phyloP scores from a whole-genome alignment of 2,113 vertebrate species.

The Morphnarchus princeps region DNA sequence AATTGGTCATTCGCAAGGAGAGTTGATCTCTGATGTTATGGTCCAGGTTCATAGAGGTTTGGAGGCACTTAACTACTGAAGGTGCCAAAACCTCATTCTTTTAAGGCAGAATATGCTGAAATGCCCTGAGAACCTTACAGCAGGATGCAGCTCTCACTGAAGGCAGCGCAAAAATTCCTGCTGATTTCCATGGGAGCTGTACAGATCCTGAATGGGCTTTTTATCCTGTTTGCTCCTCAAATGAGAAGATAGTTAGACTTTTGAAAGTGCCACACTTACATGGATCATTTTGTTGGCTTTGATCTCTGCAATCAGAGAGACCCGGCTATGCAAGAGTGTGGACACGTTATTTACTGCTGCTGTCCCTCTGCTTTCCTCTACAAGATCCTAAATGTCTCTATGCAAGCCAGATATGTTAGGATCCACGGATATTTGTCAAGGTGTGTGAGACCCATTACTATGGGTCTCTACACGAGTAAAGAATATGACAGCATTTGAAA shows the following conservation, averaged over 20 bases:
- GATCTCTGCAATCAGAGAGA: neutral
- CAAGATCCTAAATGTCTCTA: neutral
- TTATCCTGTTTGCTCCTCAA: neutral
- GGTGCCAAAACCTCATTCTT: neutral
- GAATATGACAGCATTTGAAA: neutral
- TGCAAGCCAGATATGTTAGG: neutral
- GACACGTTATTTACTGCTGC: neutral
- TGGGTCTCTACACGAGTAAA: rapidly evolving
- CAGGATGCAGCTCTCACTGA: neutral
- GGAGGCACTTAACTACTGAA: neutral
- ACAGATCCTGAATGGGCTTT: neutral
- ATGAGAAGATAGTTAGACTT: neutral
- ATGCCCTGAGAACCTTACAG: neutral
- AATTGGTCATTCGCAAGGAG: neutral
- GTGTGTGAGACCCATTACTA: neutral
- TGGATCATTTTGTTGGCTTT: neutral
- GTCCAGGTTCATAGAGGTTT: neutral
- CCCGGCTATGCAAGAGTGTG: neutral
- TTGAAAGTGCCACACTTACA: neutral
- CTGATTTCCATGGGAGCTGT: neutral
- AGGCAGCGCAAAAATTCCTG: neutral
- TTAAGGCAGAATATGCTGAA: neutral
- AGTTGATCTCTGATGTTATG: neutral
- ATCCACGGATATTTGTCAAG: neutral
- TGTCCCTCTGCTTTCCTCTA: neutral